Evolutionary conservation across 2,797 vertebrate species (phyloP), one percentile per base, ranked within the genome.

Genomic region (Acrossocheilus wenchowensis): DNA sequence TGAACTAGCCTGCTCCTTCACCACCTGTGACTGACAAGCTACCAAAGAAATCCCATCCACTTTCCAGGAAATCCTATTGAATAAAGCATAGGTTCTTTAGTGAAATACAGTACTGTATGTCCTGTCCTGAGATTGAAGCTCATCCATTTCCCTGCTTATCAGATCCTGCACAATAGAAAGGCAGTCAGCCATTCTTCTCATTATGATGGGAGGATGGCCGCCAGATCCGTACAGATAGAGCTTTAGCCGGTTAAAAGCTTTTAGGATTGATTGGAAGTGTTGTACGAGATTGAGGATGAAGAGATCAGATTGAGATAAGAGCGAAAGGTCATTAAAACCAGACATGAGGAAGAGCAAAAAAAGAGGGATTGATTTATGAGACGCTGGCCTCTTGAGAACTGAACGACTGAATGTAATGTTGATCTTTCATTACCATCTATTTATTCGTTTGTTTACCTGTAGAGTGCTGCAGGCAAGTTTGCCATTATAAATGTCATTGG

Each of bases 351-450:
- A 87, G 89, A 79, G 64, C 68, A 71, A 88, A 57, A 30, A 83
- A 87, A 72, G 91, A 82, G 54, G 60, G 43, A 83, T 90, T 89
- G 90, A 91, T 90, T 90, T 90, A 85, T 83, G 73, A 88, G 52
- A 82, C 21, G 78, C 43, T 75, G 84, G 64, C 52, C 81, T 87
- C 86, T 68, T 68, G 86, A 85, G 78, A 83, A 82, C 77, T 62
- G 48, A 15, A 26, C 60, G 74, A 86, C 86, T 75, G 78, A 86
- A 69, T 85, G 74, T 43, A 73, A 87, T 90, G 88, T 89, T 88
- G 78, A 89, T 89, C 87, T 91, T 88, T 89, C 89, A 91, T 91
- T 89, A 89, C 88, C 80, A 87, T 86, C 78, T 88, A 83, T 90
- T 90, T 81, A 82, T 84, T 75, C 69, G 54, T 86, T 82, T 89